Base-by-base conservation (phyloP, 2,888 invertebrate genomes). In the Agonopterix alstromeriana region DNA sequence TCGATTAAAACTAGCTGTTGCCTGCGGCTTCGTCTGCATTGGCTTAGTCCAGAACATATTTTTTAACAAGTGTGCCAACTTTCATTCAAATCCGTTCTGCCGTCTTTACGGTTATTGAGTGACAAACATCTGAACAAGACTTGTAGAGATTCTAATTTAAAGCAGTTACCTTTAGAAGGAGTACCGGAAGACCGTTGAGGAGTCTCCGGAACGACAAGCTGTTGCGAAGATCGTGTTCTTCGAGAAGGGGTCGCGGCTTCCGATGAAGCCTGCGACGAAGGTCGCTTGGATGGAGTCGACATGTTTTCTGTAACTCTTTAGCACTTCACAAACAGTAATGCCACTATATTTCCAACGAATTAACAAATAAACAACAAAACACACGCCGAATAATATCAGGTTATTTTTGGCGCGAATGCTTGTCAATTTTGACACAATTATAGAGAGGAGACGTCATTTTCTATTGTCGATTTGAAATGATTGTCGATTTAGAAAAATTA, bases 161-260 rank as follows among this genome's bases (percentile, higher is more conserved):
- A n/a, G 17, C 17, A 17, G 17, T 17, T 67, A 82, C 89, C 74
- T 70, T 86, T 76, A 2, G 83, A 76, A 46, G 86, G 78, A 43
- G 87, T 86, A 38, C 83, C 83, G 14, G 82, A 65, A 35, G 89
- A 80, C 44, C 82, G 73, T 55, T 88, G 89, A 7, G 90, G 89
- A 49, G 90, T 89, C 59, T 88, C 89, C 1, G 88, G 89, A 36
- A 89, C 84, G 48, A 88, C 77, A 51, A 86, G 85, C 63, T 87
- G 51, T 8, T 45, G 85, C 4, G 89, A 87, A 8, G 82, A 74
- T 46, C 82, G 71, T 0, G 86, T 79, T 53, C 79, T 73, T 5
- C 89, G 76, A 9, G 86, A 81, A 11, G 89, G 87, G 11, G 89
- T 90, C n/a, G 77, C 61, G 12, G 85, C 77, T 52, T 87, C 87